Percentiles rank a stretch among this genome's conserved stretches.
These are phyloP conservation scores for Porites cylindrica DNA, from an alignment of 92 coral and sea anemone species.

Conservation along the genomic window DNA sequence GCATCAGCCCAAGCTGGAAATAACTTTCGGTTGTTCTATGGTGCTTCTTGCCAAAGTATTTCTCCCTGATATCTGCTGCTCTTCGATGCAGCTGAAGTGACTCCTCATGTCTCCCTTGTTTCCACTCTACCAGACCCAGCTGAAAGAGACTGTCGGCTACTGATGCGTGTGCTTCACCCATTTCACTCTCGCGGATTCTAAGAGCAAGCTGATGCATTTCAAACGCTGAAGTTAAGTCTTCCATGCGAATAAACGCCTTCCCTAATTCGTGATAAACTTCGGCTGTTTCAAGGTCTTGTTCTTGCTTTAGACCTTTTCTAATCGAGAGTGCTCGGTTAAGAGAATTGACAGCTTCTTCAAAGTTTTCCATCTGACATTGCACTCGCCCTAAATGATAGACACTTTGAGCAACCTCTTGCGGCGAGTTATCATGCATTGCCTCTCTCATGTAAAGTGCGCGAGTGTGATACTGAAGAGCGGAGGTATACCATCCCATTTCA, in stretches of 20 bases:
- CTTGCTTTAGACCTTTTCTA: neutral
- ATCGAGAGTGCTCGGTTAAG: neutral
- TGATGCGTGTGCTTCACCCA: neutral
- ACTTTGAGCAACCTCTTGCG: neutral
- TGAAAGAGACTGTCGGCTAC: constrained; percentile 7
- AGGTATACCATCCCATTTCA: neutral
- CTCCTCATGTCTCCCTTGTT: neutral
- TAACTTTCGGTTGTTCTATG: neutral
- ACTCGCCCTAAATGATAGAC: neutral
- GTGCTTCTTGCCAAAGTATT: neutral
- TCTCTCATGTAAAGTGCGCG: neutral
- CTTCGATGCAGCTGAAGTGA: neutral
- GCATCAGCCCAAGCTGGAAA: neutral
- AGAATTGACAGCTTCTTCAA: neutral
- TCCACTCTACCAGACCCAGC: neutral
- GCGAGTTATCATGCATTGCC: neutral
- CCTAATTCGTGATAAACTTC: neutral
- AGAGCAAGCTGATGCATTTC: neutral
- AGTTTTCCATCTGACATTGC: neutral
- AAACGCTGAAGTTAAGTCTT: neutral
- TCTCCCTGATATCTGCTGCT: neutral
- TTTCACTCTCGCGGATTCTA: neutral
- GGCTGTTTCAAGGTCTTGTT: neutral
- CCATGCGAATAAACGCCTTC: neutral
- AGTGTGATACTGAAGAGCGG: neutral